phyloP scores from a whole-genome alignment of 2,113 vertebrate species.

The Anthoscopus minutus region DNA sequence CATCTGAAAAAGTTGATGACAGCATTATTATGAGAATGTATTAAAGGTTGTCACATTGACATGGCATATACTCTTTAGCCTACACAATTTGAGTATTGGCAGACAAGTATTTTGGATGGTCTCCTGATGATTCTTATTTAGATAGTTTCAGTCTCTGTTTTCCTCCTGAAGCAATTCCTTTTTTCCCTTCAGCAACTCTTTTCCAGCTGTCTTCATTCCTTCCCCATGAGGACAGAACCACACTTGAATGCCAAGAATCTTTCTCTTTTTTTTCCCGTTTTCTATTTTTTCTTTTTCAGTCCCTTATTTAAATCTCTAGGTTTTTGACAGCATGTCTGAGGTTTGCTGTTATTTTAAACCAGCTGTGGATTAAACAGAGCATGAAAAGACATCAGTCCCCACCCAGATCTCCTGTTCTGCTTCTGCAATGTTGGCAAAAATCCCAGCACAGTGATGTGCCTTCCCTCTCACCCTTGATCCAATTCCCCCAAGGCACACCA shows the following conservation, averaged over 20 bases:
- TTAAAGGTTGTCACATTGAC: neutral
- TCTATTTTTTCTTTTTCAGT: neutral
- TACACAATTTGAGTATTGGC: neutral
- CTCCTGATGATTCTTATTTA: neutral
- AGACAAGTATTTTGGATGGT: neutral
- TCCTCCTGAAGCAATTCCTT: neutral
- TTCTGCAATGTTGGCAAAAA: neutral
- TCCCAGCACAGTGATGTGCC: neutral
- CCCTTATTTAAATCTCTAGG: neutral
- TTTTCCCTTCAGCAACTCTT: neutral
- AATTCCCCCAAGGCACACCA: fast-evolving
- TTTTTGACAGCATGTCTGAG: neutral
- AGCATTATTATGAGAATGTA: neutral
- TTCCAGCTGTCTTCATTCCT: neutral
- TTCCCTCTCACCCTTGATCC: neutral
- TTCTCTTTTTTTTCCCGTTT: neutral
- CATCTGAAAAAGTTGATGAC: neutral
- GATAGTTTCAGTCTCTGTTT: neutral
- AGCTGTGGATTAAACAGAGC: neutral
- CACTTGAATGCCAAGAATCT: neutral
- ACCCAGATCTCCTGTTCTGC: neutral
- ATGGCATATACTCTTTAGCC: neutral
- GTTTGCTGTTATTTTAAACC: neutral
- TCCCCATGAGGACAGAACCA: neutral
- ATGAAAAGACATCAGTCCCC: neutral